phyloP scores from a whole-genome alignment of 2,113 vertebrate species.

The Prionailurus bengalensis region DNA sequence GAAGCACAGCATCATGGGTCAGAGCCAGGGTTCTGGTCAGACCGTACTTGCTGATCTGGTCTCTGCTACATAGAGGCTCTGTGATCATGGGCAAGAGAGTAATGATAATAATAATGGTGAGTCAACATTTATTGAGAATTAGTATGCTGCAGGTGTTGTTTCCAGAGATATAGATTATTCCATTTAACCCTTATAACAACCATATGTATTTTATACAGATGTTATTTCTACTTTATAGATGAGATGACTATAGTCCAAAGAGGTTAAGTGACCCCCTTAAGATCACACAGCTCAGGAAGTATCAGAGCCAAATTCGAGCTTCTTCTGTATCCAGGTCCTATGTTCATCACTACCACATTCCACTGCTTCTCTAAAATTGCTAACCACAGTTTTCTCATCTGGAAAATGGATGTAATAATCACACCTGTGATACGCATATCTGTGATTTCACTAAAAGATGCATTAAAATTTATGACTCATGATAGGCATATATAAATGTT shows the following conservation, averaged over 20 bases:
- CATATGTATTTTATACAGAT: not conserved
- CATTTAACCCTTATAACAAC: not conserved
- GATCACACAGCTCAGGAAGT: not conserved
- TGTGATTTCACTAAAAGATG: slow-evolving; percentile 15
- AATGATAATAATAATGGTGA: not conserved
- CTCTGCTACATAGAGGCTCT: not conserved
- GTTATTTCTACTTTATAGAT: not conserved
- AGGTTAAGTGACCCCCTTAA: not conserved
- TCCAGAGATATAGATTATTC: not conserved
- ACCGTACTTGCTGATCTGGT: not conserved
- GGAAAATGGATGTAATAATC: not conserved
- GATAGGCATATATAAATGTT: not conserved
- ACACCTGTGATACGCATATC: not conserved
- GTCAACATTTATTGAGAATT: not conserved
- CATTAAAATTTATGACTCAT: slow-evolving; percentile 16
- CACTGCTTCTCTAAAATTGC: not conserved
- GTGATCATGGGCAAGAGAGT: not conserved
- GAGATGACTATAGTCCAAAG: not conserved
- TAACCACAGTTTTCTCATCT: not conserved
- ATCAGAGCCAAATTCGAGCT: not conserved
- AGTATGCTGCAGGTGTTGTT: not conserved
- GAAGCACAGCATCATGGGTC: not conserved
- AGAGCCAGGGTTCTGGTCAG: not conserved
- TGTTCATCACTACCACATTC: not conserved
- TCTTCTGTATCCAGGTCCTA: not conserved